phyloP scores from a whole-genome alignment of 2,113 vertebrate species.

The Phalacrocorax brasilianus region DNA sequence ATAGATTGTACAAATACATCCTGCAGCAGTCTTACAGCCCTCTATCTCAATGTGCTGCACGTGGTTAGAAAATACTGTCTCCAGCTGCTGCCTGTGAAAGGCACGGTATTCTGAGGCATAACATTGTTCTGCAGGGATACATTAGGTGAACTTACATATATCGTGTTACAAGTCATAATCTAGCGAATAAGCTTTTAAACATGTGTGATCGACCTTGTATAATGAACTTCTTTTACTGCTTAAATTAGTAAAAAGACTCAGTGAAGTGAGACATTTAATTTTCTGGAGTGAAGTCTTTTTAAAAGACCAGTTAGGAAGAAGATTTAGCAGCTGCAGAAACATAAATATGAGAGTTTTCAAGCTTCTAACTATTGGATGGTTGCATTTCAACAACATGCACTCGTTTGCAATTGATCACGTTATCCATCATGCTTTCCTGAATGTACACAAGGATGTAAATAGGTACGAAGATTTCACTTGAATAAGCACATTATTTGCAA shows the following conservation, averaged over 20 bases:
- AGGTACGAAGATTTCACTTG: not conserved
- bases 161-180: not conserved
- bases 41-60: not conserved
- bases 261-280: slow-evolving; percentile 19
- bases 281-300: slow-evolving; percentile 4
- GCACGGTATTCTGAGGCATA: not conserved
- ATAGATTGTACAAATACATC: not conserved
- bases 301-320: slow-evolving; percentile 13
- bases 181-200: slow-evolving; percentile 19
- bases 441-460: not conserved
- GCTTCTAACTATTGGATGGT: not conserved
- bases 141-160: not conserved
- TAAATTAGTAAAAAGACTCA: not conserved
- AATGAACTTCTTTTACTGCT: not conserved
- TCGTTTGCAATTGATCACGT: not conserved
- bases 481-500: not conserved
- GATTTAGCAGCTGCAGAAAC: not conserved
- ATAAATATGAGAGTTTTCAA: not conserved
- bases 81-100: slow-evolving; percentile 6
- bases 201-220: not conserved
- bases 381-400: not conserved
- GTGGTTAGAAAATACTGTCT: not conserved
- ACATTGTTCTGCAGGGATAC: not conserved
- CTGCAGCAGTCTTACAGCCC: not conserved
- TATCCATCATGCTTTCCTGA: not conserved